Evolutionary conservation across 2,797 vertebrate genomes (phyloP).

Genomic region (Hapalemur alaotrensis): DNA sequence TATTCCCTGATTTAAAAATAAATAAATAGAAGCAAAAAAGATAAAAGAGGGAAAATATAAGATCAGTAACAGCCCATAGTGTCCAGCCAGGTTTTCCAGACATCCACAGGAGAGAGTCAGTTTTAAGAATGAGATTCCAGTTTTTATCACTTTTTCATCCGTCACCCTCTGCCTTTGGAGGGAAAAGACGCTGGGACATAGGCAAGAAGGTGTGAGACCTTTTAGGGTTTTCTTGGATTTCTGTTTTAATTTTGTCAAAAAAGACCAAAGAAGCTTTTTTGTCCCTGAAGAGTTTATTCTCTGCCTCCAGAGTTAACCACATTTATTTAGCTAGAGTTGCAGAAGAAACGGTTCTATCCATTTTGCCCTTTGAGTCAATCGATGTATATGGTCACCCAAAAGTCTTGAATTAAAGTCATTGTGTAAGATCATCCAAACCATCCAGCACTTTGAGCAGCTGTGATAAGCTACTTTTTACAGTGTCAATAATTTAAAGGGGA

Average conservation of each 20-base stretch:
- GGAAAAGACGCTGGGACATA: not conserved
- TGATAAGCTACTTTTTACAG: slow-evolving; percentile 31
- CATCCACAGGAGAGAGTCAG: not conserved
- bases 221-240: not conserved
- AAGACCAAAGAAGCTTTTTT: not conserved
- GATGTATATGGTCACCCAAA: not conserved
- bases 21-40: not conserved
- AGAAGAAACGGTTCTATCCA: not conserved
- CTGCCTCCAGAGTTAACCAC: not conserved
- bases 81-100: not conserved
- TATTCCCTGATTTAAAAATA: not conserved
- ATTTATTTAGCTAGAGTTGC: not conserved
- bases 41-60: not conserved
- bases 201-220: not conserved
- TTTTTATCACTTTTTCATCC: not conserved
- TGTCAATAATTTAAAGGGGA: slow-evolving; percentile 40
- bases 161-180: not conserved
- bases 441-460: not conserved
- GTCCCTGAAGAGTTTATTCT: not conserved
- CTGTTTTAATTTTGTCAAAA: not conserved
- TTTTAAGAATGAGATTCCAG: not conserved
- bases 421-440: not conserved
- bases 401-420: slow-evolving; percentile 2
- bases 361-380: not conserved
- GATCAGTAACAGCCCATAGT: not conserved